Base-by-base conservation (phyloP, 2,888 invertebrate genomes). In the Cephus pulcher region DNA sequence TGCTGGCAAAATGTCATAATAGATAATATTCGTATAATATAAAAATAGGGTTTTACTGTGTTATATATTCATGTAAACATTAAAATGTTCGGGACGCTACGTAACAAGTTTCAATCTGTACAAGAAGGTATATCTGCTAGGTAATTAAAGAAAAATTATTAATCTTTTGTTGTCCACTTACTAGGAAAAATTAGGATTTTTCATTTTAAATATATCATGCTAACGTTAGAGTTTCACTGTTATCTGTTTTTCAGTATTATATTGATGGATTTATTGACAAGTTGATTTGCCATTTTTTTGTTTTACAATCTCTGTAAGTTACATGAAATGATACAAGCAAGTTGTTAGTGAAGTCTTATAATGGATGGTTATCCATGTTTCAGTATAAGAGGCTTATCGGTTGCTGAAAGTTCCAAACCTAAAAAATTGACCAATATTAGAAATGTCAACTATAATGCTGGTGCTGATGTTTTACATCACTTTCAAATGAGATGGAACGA, bases 401-500 rank as follows among this genome's bases (percentile, higher is more conserved):
- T 88, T 30, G 74, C 81, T 3, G 91, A 91, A 78, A 80, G 80
- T 75, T 75, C 87, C 32, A 88, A 88, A 80, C 80, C 82, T 11
- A 89, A 86, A 69, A 56, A 74, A 68, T 12, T 79, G 12, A 70
- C 73, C 4, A 88, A 86, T 78, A 9, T 69, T 9, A 82, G 88
- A 82, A 88, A 88, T 79, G 89, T 93, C 34, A 93, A 94, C 89
- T 92, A 92, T 76, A 93, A 94, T 86, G 95, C 95, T 83, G 96
- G 96, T 9, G 94, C 94, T 56, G 94, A 94, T 81, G 91, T 96
- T 80, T 90, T 96, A 75, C 94, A 94, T 81, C 94, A 95, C 90
- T 96, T 95, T 90, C 95, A 96, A 89, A 92, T 94, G 74, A 93
- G 95, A 81, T 96, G 96, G 96, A 94, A 93, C 32, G 94, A 95